Conservation (phyloP, 1,140 invertebrate genomes). For the Euura saliciscinereae region DNA sequence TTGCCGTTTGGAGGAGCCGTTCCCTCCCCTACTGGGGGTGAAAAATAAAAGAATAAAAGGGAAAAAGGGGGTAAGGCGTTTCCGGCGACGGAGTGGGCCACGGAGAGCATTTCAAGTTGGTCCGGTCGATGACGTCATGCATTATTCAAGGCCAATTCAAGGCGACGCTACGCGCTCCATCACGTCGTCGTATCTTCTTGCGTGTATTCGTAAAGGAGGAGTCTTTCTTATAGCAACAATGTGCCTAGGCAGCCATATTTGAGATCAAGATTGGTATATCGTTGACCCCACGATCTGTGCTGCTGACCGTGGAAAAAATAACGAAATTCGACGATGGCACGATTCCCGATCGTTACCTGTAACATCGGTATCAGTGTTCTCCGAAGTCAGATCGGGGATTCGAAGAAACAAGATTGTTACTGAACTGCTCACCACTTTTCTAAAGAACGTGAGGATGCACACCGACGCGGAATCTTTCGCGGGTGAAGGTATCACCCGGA, state of each 20-base stretch:
- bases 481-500: too few species aligned
- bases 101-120: constrained; percentile 6
- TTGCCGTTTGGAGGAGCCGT: background rate
- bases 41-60: background rate
- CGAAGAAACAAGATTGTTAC: too few species aligned
- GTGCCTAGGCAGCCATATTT: background rate
- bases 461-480: too few species aligned
- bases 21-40: background rate
- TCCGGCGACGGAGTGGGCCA: background rate
- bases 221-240: background rate
- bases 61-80: background rate
- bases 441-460: too few species aligned
- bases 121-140: constrained; percentile 4
- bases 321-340: background rate
- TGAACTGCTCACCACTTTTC: too few species aligned
- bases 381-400: too few species aligned
- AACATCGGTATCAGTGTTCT: too few species aligned
- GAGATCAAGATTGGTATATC: background rate
- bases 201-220: background rate
- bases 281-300: background rate
- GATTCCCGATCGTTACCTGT: too few species aligned
- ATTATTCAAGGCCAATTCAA: background rate
- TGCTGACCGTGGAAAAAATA: background rate
- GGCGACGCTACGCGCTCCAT: constrained; percentile 3
- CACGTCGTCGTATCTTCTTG: background rate